Base-by-base conservation (phyloP, 1,140 invertebrate genomes). In the Lepidotrigona ventralis region DNA sequence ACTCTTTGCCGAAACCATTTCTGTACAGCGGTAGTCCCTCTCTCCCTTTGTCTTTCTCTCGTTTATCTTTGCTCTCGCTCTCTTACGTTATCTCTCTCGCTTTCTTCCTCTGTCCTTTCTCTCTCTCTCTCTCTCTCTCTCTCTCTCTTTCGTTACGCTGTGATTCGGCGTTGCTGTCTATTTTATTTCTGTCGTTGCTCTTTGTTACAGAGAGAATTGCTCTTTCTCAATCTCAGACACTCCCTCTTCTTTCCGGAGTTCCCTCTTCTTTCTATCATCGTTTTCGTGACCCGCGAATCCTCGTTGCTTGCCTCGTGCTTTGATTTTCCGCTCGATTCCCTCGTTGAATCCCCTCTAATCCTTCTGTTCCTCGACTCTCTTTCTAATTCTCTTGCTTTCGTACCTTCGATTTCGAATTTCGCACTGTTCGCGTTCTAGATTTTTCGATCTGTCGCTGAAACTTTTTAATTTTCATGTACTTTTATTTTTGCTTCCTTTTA, bases 311-410 rank as follows among this genome's bases (percentile, higher is more conserved):
- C 26, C 19, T 68, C 29, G 29, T 75, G n/a, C 56, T 46, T 17
- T 19, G 51, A 73, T 73, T 19, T 63, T 26, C 21, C 46, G 23
- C 33, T n/a, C 54, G 23, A 60, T 46, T 60, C 33, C 63, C 21
- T 17, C 21, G 17, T 19, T 33, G 29, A 68, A 68, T 33, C 29
- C 66, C 29, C 66, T 39, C 21, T 39, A 58, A 75, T 39, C 29
- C 54, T 23, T 58, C 1, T 2, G 14, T 8, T 71, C 60, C 29
- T 71, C 53, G 29, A 79, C 71, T 85, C 70, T 82, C 72, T 88
- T 83, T 83, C 88, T 92, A 90, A 93, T 93, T 93, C 91, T 93
- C 91, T 91, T 91, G 91, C 12, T n/a, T 29, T 69, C 33, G 23
- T 46, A 33, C 68, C 68, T n/a, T 2, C 9, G 33, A n/a, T n/a